Conservation (phyloP, 2,113 vertebrate genomes). For the Amia ocellicauda region DNA sequence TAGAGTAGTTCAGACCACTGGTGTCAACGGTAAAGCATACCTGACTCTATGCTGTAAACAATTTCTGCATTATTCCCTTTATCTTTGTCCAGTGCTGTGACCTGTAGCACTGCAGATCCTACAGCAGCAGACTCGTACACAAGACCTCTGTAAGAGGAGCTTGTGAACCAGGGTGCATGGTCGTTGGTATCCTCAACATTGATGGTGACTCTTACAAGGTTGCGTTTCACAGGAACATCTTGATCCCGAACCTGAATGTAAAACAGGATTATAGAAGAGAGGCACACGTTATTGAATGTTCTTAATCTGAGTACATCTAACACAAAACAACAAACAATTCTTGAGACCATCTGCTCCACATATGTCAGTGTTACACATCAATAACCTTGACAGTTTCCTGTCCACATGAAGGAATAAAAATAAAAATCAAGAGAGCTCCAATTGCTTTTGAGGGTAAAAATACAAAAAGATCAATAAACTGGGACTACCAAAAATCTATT, state of each 20-base stretch:
- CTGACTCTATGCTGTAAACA: slow-evolving; percentile 89
- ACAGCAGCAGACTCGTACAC: slow-evolving; percentile 87
- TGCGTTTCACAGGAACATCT: slow-evolving; percentile 93
- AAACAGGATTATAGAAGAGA: neutral
- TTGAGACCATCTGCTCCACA: too few species aligned
- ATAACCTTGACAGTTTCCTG: too few species aligned
- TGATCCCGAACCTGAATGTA: slow-evolving; percentile 86
- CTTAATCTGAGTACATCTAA: too few species aligned
- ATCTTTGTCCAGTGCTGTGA: slow-evolving; percentile 92
- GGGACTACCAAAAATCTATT: neutral
- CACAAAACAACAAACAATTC: too few species aligned
- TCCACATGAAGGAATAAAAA: too few species aligned
- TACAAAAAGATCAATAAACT: neutral
- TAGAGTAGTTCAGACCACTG: too few species aligned
- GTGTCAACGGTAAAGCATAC: slow-evolving; percentile 57
- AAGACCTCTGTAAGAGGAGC: slow-evolving; percentile 76
- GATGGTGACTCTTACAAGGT: slow-evolving; percentile 82
- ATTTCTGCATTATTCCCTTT: slow-evolving; percentile 88
- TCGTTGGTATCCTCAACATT: slow-evolving; percentile 90
- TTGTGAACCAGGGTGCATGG: slow-evolving; percentile 90
- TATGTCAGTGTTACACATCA: neutral
- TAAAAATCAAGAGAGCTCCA: too few species aligned
- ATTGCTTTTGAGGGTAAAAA: too few species aligned
- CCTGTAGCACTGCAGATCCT: slow-evolving; percentile 83
- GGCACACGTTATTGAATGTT: too few species aligned